Evolutionary conservation across 2,113 vertebrate genomes (phyloP).

Genomic region (Misgurnus mizolepis): DNA sequence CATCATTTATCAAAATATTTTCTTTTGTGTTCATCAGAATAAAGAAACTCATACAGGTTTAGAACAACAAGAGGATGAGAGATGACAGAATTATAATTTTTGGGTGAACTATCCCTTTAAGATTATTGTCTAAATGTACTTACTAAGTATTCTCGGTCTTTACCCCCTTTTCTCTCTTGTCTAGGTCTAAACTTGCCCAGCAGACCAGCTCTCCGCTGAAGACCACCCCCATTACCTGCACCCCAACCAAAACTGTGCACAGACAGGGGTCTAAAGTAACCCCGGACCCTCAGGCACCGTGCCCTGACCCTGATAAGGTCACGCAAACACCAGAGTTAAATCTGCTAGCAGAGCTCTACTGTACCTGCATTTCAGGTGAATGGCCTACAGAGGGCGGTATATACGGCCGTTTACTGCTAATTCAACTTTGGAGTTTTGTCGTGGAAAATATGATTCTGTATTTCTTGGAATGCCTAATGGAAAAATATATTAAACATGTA

Average conservation of each 20-base stretch:
- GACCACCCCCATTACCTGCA: constrained; percentile 68
- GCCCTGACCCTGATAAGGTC: constrained; percentile 81
- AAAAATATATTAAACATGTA: background rate
- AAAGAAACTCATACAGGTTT: too few relatives aligned
- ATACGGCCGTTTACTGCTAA: background rate
- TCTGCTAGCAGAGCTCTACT: constrained; percentile 87
- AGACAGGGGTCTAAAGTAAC: constrained; percentile 69
- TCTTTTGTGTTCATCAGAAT: too few relatives aligned
- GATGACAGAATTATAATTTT: too few relatives aligned
- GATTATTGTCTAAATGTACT: too few relatives aligned
- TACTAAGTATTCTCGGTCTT: background rate
- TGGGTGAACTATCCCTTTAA: background rate
- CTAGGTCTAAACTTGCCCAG: constrained; percentile 85
- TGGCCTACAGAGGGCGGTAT: constrained; percentile 53
- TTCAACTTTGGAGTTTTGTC: background rate
- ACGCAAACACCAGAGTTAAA: constrained; percentile 81
- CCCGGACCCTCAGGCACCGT: constrained; percentile 72
- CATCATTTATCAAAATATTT: too few relatives aligned
- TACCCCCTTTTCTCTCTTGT: constrained; percentile 11
- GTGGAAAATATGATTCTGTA: background rate
- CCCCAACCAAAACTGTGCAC: constrained; percentile 71
- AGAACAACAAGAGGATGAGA: too few relatives aligned
- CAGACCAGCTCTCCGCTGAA: constrained; percentile 72
- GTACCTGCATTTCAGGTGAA: constrained; percentile 88
- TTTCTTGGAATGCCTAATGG: background rate